A percentile compares a stretch with the other conserved stretches of the same genome.
These are phyloP conservation scores for Tetheella fluctuosa DNA, from an alignment of 2,888 invertebrate species.

Conservation along the genomic window DNA sequence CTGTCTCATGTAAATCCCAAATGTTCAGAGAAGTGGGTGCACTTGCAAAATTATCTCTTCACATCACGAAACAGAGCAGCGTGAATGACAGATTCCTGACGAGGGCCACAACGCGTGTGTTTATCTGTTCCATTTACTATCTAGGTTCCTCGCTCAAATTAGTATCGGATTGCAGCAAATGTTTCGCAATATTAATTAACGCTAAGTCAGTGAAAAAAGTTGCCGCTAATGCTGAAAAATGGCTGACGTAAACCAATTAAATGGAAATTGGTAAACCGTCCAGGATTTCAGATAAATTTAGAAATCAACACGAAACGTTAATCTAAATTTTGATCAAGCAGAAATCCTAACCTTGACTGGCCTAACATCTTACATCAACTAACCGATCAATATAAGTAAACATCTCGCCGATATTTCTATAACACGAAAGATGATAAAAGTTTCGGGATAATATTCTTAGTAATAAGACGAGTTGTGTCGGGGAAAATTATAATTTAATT, in stretches of 20 bases:
- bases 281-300: background rate
- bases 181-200: constrained; percentile 8
- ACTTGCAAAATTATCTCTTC: constrained; percentile 14
- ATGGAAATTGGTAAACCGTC: background rate
- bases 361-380: background rate
- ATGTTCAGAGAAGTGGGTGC: background rate
- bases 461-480: background rate
- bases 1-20: background rate
- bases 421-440: background rate
- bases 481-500: background rate
- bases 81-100: constrained; percentile 22
- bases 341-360: no score
- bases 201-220: background rate
- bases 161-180: constrained; percentile 19
- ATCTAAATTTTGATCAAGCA: background rate
- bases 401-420: background rate
- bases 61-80: background rate
- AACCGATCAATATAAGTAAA: background rate
- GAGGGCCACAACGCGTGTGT: constrained; percentile 28
- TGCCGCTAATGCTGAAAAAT: background rate
- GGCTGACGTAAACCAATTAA: background rate
- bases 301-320: background rate
- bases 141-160: constrained; percentile 26
- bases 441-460: background rate
- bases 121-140: constrained; percentile 43